Conservation (phyloP, 2,797 vertebrate genomes). For the Rhadinocentrus ornatus region DNA sequence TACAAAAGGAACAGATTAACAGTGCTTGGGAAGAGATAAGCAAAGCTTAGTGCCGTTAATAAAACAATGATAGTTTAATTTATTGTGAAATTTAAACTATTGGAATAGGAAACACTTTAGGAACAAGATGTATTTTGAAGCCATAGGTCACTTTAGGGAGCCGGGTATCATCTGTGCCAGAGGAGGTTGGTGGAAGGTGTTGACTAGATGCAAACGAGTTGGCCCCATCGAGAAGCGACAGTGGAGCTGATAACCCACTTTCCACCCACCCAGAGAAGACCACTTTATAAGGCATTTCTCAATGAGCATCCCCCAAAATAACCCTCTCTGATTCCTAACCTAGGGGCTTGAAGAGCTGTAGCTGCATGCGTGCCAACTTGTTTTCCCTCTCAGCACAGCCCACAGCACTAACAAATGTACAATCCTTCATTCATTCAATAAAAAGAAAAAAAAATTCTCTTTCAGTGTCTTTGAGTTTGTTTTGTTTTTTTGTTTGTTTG, state of each 20-base stretch:
- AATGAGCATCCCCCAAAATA: constrained; percentile 78
- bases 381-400: constrained; percentile 31
- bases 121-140: constrained; percentile 29
- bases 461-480: not conserved
- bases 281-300: constrained; percentile 82
- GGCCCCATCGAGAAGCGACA: constrained; percentile 67
- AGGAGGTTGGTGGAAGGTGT: constrained; percentile 68
- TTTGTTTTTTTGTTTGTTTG: not conserved
- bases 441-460: not conserved
- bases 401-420: constrained; percentile 9
- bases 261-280: constrained; percentile 70
- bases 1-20: not conserved
- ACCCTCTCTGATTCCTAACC: constrained; percentile 57
- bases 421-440: constrained; percentile 10
- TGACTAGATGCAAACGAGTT: constrained; percentile 80
- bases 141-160: constrained; percentile 50
- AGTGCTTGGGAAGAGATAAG: not conserved
- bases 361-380: constrained; percentile 52
- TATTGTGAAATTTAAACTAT: not conserved
- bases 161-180: constrained; percentile 49
- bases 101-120: not conserved
- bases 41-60: not conserved
- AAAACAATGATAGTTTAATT: not conserved
- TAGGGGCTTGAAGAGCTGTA: constrained; percentile 30
- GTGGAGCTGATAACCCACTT: constrained; percentile 78